Conservation (phyloP, 35 echinoderm and acorn worm species). For the Heliocidaris tuberculata region DNA sequence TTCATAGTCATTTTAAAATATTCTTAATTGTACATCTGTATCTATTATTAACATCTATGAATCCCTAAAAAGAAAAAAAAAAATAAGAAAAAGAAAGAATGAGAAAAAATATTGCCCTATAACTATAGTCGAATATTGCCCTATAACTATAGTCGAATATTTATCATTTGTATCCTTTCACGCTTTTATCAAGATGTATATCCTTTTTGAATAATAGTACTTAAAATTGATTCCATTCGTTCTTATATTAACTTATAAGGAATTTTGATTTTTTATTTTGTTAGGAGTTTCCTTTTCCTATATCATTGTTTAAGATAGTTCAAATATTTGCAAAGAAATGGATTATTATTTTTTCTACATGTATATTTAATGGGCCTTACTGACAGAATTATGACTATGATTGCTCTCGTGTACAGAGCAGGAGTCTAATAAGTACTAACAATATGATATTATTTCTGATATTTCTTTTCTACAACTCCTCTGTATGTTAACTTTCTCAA, state of each 20-base stretch:
- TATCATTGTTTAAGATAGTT: neutral
- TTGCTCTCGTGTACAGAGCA: neutral
- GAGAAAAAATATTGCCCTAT: neutral
- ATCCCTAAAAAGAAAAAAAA: no score
- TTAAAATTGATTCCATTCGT: neutral
- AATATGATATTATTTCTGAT: neutral
- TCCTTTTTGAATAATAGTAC: neutral
- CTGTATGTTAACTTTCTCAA: neutral
- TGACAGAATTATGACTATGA: neutral
- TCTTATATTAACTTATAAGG: neutral
- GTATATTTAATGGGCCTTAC: neutral
- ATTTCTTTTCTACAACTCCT: neutral
- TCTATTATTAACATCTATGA: no score
- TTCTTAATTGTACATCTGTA: no score
- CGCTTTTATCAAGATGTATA: neutral
- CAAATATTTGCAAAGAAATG: neutral
- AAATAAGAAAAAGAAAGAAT: neutral
- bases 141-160: neutral
- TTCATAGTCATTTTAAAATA: no score
- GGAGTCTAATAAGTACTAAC: neutral
- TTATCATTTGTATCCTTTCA: neutral
- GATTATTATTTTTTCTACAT: neutral
- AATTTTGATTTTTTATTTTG: neutral
- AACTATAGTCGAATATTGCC: neutral
- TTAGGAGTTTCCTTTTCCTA: neutral